Base-by-base conservation (phyloP, 2,888 invertebrate genomes). In the Apotomis capreana region DNA sequence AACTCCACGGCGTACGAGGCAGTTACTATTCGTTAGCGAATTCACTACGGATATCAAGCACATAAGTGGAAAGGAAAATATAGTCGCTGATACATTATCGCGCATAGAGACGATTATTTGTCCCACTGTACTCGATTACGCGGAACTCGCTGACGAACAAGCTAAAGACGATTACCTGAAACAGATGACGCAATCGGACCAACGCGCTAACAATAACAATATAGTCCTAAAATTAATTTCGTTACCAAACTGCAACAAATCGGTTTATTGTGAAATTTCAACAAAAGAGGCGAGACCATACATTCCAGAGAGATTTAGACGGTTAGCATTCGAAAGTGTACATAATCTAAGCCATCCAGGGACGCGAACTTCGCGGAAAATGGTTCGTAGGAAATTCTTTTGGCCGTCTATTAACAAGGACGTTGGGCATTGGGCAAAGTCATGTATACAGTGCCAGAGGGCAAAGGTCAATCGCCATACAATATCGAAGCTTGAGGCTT, bases 1-100 rank as follows among this genome's bases (percentile, higher is more conserved):
- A 71, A 70, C 64, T 3, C 76, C 77, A 5, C 15, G 76, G 40
- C 57, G 77, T 46, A 67, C 75, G 9, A 63, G 78, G n/a, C 77
- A 76, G 46, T 44, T 77, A n/a, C 8, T 74, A 8, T 79, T 61
- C 59, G 77, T 79, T n/a, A 76, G 77, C 64, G 75, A 79, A 44
- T 78, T 77, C 68, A 76, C 76, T 0, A 76, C 74, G 0, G 71
- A 78, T 8, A 77, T 78, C 36, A 62, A 67, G n/a, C 64, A 76
- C 49, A 55, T 77, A 5, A 58, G 59, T 15, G 78, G 76, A 6
- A 40, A 57, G 6, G 57, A 70, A 6, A 78, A 79, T 61, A 52
- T 62, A 36, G 75, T 75, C 5, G 76, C 78, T 0, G 79, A 77
- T 64, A 67, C 75, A n/a, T 44, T 79, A 5, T 75, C 75, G 13